Evolutionary conservation across 2,888 invertebrate species (phyloP), one percentile per base, ranked within the genome.

Genomic region (Dorcus parallelipipedus): DNA sequence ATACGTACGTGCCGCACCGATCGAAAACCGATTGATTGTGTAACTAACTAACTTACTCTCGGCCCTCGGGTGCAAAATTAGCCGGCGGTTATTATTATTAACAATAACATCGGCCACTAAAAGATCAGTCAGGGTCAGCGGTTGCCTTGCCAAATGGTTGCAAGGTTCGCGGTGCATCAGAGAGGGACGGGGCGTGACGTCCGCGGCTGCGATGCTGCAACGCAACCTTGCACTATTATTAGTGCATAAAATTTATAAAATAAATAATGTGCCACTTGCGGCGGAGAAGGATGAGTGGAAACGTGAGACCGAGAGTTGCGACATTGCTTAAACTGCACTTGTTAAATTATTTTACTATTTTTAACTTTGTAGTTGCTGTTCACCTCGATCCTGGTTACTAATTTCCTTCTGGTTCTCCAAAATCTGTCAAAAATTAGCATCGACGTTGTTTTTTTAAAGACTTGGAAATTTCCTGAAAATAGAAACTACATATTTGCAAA

Each of bases 171-270:
- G 51, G 53, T 59, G 59, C 56, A 55, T 48, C 49, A 43, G 55
- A 52, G 14, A 47, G 33, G 49, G 23, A 33, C 20, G 38, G 20
- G 43, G 26, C 47, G 50, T 63, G 64, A 65, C 64, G 65, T 65
- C 67, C 62, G 45, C 52, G 59, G 59, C 38, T 3, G 26, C 26
- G 26, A 33, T 33, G 26, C 54, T 64, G 64, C 68, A 65, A 66
- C 65, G 62, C 64, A 69, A 68, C 70, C 70, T 70, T 73, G 73
- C 72, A 73, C 77, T 78, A 78, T 78, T 77, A 76, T 76, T 78
- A 76, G 77, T 77, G 76, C 76, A 74, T 74, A 74, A 75, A 66
- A 65, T 62, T 63, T 52, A 54, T 56, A 56, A 56, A 56, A 52
- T 56, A 56, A 59, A 59, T 55, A n/a, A 23, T 17, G 9, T 17